Evolutionary conservation across 2,888 invertebrate genomes (phyloP), one percentile per base, ranked within the genome.

Genomic region (Aplocera efformata): DNA sequence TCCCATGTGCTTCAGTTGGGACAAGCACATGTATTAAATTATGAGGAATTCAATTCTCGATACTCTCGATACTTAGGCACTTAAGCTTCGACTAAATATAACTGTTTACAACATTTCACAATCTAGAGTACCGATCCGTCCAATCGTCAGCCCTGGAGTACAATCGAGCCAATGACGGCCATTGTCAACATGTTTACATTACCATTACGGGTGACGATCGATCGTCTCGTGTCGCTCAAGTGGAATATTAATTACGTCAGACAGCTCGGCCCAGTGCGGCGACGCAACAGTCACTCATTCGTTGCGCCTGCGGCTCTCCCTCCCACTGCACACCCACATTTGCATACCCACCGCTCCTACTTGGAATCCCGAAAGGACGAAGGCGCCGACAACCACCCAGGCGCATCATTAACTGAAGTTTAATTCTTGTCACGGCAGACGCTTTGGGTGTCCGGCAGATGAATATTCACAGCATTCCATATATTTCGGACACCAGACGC

Each of bases 401-500:
- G 68, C 72, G 67, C 70, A 69, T 76, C 79, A 79, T 82, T 83
- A 81, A 77, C 73, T 63, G 59, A 61, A 74, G 72, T 72, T 82
- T 80, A 82, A 88, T 88, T 85, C 85, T 74, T 79, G 83, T 85
- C 88, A 88, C 88, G 85, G 66, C 73, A 63, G 64, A 75, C 84
- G 72, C 73, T 62, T 75, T 84, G 86, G 84, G 86, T 85, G 86
- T 85, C 83, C 86, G 72, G 63, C 78, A 79, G 77, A 81, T 88
- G 84, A 88, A 88, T 88, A 88, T 88, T 84, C 79, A 86, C 79
- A 62, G 67, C 84, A 84, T 85, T 85, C 83, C 81, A 81, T 81
- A 81, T 84, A 84, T 85, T 85, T 80, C 13, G 77, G 80, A 82
- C 79, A 81, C 78, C 72, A 72, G 68, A 63, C 40, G 29, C 69